These are phyloP conservation scores for Brachionus rotundiformis DNA, from an alignment of 1,140 invertebrate genomes.

Conservation along the genomic window DNA sequence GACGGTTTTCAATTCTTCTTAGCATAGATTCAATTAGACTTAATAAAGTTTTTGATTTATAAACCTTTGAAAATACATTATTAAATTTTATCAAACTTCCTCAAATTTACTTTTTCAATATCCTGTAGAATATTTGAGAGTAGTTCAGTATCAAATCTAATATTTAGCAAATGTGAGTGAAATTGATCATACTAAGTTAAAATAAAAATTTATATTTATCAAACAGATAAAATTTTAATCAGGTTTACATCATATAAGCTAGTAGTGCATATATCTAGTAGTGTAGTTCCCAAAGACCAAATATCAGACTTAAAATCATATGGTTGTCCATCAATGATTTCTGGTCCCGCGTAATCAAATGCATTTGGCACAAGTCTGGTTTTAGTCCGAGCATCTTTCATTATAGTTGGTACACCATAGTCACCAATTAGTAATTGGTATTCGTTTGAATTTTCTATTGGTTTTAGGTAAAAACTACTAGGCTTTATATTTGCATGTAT, in stretches of 20 bases:
- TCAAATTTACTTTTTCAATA: conserved; percentile 21
- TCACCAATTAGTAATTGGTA: conserved; percentile 12
- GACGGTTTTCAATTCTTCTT: not conserved
- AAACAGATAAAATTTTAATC: not conserved
- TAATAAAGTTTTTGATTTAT: conserved; percentile 19
- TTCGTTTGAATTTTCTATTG: not conserved
- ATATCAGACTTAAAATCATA: conserved; percentile 19
- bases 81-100: too few species aligned
- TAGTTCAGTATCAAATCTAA: conserved; percentile 29
- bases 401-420: conserved; percentile 37
- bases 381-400: conserved; percentile 25
- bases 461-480: conserved; percentile 46
- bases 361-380: not conserved
- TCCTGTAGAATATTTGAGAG: conserved; percentile 11
- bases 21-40: conserved; percentile 25
- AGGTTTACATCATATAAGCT: conserved; percentile 1
- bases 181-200: conserved; percentile 10
- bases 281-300: conserved; percentile 25
- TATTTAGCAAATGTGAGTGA: conserved; percentile 34
- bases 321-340: conserved; percentile 36
- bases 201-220: not conserved
- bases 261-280: conserved; percentile 39
- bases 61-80: not conserved
- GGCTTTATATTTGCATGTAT: conserved; percentile 42
- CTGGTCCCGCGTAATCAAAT: conserved; percentile 41